phyloP scores from a whole-genome alignment of 2,113 vertebrate species.

The Pandion haliaetus region DNA sequence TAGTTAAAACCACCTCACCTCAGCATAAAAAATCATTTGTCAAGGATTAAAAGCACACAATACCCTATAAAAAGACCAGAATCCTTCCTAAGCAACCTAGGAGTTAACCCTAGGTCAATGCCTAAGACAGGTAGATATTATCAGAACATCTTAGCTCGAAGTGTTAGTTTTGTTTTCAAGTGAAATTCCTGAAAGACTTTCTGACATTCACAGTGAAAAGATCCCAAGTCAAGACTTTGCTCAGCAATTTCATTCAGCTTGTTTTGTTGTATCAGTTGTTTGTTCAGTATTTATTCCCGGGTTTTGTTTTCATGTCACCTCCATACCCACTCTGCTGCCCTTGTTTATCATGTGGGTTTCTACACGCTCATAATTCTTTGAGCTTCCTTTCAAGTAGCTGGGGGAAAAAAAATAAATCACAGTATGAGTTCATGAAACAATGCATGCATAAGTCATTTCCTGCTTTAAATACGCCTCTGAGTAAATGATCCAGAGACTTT shows the following conservation, averaged over 20 bases:
- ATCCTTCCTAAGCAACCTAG: not conserved
- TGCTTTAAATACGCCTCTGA: conserved; percentile 53
- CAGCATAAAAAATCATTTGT: not conserved
- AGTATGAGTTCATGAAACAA: conserved; percentile 40
- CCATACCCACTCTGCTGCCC: not conserved
- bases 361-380: not conserved
- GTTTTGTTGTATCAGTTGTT: not conserved
- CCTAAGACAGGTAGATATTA: not conserved
- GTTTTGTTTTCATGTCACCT: not conserved
- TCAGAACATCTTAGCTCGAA: not conserved
- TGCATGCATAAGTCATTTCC: conserved; percentile 59
- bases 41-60: not conserved
- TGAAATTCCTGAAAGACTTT: not conserved
- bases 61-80: not conserved
- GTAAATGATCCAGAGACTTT: conserved; percentile 48
- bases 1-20: not conserved
- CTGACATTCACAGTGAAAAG: not conserved
- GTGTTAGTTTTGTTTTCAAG: not conserved
- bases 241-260: not conserved
- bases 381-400: not conserved
- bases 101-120: not conserved
- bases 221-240: not conserved
- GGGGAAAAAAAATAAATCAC: not conserved
- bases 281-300: not conserved
- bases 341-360: not conserved